Base-by-base conservation (phyloP, 2,113 vertebrate genomes). In the Mirounga angustirostris region DNA sequence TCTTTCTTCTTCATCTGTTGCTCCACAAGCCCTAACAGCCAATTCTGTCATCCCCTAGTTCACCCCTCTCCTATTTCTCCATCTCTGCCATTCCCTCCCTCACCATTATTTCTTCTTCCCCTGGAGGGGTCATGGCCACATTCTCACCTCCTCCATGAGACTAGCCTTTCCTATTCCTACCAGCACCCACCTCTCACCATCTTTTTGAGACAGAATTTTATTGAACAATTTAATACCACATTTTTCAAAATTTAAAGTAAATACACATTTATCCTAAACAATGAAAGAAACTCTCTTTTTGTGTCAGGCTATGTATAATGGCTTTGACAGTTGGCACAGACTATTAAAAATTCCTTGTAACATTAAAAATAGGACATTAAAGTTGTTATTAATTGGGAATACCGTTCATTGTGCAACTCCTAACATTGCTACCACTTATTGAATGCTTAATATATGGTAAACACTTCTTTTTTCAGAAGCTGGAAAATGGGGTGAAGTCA, bases 221-320 rank as follows among this genome's bases (percentile, higher is more conserved):
- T 54, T 13, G 36, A 94, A 69, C 22, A 59, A 19, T 69, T 71
- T 61, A 92, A 54, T 81, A 80, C 7, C 1, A 50, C 26, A 5
- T 86, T 30, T 50, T 40, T 61, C 78, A 79, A 82, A 65, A n/a
- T 40, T 76, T 95, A 92, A 82, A 85, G 16, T 67, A 89, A 96
- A 26, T 54, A 76, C 76, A 50, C 19, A 26, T 91, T 89, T 82
- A 89, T 83, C 28, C 30, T 87, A 73, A 96, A 78, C 36, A 61
- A 40, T 63, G 61, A 95, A 81, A 61, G 58, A 89, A 59, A 84
- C 52, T 89, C 40, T 91, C 46, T 30, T 69, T 83, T 92, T 71
- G 26, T 93, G 78, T 2, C 10, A 11, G 22, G 50, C 79, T 95
- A 56, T 67, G n/a, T 26, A 28, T 91, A 81, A 95, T 22, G 71